phyloP scores from a whole-genome alignment of 2,113 vertebrate species.

The Dasyurus viverrinus region DNA sequence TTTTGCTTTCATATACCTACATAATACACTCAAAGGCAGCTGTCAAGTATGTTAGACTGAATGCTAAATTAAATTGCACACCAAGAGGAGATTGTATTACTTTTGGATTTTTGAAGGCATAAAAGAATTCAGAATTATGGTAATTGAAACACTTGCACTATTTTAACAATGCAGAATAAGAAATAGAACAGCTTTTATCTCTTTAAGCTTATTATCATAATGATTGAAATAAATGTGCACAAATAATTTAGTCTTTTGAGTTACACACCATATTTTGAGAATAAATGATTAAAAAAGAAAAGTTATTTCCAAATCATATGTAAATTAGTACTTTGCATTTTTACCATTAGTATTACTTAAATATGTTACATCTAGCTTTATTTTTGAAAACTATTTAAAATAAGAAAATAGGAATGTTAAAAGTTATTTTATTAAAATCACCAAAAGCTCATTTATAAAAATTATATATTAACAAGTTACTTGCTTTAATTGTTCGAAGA shows the following conservation, averaged over 20 bases:
- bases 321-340: constrained; percentile 59
- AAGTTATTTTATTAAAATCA: constrained; percentile 29
- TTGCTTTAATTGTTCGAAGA: background rate
- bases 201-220: constrained; percentile 67
- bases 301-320: constrained; percentile 62
- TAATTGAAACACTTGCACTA: constrained; percentile 73
- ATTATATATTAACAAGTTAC: background rate
- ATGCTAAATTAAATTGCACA: constrained; percentile 65
- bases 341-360: background rate
- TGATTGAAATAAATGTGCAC: constrained; percentile 66
- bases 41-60: constrained; percentile 71
- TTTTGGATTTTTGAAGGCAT: constrained; percentile 58
- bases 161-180: constrained; percentile 68
- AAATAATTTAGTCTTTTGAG: constrained; percentile 52
- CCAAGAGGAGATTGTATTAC: constrained; percentile 65
- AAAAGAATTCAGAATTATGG: constrained; percentile 72
- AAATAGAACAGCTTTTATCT: constrained; percentile 73
- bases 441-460: constrained; percentile 20
- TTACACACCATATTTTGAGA: constrained; percentile 48
- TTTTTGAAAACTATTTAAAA: constrained; percentile 53
- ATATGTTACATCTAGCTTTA: background rate
- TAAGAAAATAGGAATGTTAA: constrained; percentile 25
- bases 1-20: constrained; percentile 55
- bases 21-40: constrained; percentile 74
- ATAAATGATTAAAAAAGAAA: constrained; percentile 62